Conservation (phyloP, 2,797 vertebrate genomes). For the Protonibea diacanthus region DNA sequence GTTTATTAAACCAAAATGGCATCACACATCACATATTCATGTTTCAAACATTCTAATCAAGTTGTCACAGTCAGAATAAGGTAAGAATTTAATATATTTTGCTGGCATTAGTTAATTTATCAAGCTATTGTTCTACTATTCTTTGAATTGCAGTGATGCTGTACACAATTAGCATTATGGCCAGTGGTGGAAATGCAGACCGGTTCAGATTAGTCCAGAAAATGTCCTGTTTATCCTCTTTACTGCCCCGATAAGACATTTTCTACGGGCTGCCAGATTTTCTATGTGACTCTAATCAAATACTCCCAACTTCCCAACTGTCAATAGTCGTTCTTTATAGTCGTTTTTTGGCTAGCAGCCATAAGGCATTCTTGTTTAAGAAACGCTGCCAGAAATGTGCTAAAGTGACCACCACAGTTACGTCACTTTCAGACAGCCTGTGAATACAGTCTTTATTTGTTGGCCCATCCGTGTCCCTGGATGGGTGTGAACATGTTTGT, state of each 20-base stretch:
- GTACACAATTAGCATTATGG: neutral
- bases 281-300: neutral
- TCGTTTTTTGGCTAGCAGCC: neutral
- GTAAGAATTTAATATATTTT: too few species aligned
- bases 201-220: neutral
- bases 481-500: conserved; percentile 17
- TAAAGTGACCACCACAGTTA: neutral
- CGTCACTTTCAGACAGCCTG: conserved; percentile 7
- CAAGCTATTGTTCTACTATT: neutral
- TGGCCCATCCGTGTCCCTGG: neutral
- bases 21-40: too few species aligned
- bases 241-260: conserved; percentile 1
- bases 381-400: conserved; percentile 25
- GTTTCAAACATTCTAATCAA: neutral
- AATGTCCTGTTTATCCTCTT: neutral
- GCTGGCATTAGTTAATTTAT: neutral
- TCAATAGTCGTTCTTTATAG: neutral
- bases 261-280: neutral
- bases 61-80: neutral
- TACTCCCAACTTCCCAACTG: neutral
- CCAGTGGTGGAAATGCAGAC: neutral
- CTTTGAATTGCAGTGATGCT: neutral
- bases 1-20: neutral
- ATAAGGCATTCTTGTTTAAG: neutral
- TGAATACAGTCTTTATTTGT: conserved; percentile 28